A percentile compares a stretch with the other conserved stretches of the same genome.
Conservation (phyloP, 1,140 invertebrate species). For the Penaeus indicus region DNA sequence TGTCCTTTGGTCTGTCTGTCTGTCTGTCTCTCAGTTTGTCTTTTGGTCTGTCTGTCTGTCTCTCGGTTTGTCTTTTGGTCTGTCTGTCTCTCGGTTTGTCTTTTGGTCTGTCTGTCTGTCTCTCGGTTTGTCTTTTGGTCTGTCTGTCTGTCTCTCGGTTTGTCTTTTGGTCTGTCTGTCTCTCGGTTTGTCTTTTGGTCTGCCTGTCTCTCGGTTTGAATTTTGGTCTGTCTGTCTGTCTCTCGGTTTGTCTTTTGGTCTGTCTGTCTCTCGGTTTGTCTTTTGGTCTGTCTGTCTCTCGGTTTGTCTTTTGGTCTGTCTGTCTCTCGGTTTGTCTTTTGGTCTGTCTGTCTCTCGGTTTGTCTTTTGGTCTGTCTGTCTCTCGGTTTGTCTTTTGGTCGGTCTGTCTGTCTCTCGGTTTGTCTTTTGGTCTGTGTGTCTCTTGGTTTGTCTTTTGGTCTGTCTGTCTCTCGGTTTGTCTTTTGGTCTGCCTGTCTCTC, state of each 20-base stretch:
- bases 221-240: conserved; percentile 33
- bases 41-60: no score
- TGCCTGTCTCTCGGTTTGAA: not conserved
- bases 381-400: not conserved
- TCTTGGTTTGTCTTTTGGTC: conserved; percentile 9
- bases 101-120: no score
- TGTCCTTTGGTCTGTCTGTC: no score
- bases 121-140: no score
- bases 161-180: not conserved
- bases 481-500: not conserved
- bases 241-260: conserved; percentile 13
- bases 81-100: no score
- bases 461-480: conserved; percentile 20
- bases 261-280: no score
- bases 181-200: not conserved
- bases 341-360: conserved; percentile 22
- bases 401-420: not conserved
- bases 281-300: no score
- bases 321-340: not conserved
- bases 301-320: not conserved
- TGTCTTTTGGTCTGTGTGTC: conserved; percentile 27
- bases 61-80: no score
- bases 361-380: conserved; percentile 26
- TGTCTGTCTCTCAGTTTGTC: no score
- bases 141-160: no score